Evolutionary conservation across 2,113 vertebrate genomes (phyloP).

Genomic region (Uropsilus gracilis): DNA sequence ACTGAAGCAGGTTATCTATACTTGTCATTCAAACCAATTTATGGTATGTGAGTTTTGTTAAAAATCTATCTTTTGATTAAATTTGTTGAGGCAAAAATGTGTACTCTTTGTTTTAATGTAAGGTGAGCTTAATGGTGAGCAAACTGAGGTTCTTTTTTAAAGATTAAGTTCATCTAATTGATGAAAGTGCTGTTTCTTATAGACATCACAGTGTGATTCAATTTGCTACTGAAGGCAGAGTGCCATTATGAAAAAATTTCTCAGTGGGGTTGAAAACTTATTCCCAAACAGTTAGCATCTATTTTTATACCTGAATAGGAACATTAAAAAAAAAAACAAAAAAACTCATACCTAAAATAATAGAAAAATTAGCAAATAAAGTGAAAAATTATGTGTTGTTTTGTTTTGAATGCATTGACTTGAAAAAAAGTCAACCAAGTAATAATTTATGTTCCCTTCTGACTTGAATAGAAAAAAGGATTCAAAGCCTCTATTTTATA

Average conservation of each 20-base stretch:
- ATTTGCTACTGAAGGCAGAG: slow-evolving; percentile 57
- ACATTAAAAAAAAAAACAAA: slow-evolving; percentile 13
- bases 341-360: neutral
- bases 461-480: neutral
- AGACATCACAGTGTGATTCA: slow-evolving; percentile 58
- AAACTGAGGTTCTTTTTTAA: slow-evolving; percentile 68
- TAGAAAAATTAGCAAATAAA: slow-evolving; percentile 29
- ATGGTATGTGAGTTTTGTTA: neutral
- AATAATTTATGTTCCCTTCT: neutral
- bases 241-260: slow-evolving; percentile 67
- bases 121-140: slow-evolving; percentile 42
- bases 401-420: neutral
- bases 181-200: slow-evolving; percentile 32
- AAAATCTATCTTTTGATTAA: slow-evolving; percentile 47
- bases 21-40: slow-evolving; percentile 12
- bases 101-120: slow-evolving; percentile 61
- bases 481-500: neutral
- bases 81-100: neutral
- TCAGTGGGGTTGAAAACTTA: slow-evolving; percentile 56
- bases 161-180: slow-evolving; percentile 76
- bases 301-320: slow-evolving; percentile 60
- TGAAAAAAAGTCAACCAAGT: neutral
- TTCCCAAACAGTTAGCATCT: slow-evolving; percentile 45
- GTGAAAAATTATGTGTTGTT: neutral
- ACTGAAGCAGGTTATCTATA: slow-evolving; percentile 32